Evolutionary conservation across 1,140 invertebrate genomes (phyloP), one percentile per base, ranked within the genome.

Genomic region (Oppia nitens): DNA sequence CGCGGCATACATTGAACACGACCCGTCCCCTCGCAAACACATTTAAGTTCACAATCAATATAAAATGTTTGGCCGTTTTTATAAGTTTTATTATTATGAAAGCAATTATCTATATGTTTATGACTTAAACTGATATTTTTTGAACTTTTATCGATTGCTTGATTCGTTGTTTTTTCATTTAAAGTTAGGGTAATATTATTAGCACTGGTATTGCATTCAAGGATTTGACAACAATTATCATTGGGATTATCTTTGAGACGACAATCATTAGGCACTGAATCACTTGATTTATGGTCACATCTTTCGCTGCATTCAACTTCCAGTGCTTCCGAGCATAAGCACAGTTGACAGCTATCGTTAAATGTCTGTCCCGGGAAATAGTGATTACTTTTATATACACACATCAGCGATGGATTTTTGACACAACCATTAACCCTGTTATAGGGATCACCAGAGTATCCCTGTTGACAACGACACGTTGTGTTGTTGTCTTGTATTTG

Each of bases 381-480:
- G 6, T 17, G 17, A 29, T 49, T 57, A 32, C 12, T 40, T 9
- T 57, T 12, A 50, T 48, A 57, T 3, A 20, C 4, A 23, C 56
- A 60, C 25, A 2, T 25, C n/a, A 27, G 52, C 20, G 21, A 20
- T 47, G 21, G 59, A 50, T 63, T 66, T 61, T 49, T 40, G 24
- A 32, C 47, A 61, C 70, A 71, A 48, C 71, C 70, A 21, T 57
- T 60, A 17, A 61, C 48, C 14, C 60, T 57, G 62, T 73, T 68
- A 26, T 69, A 67, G n/a, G 71, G 70, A 61, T 73, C 65, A 23
- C 72, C 70, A 69, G 60, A 53, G 59, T 63, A 71, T 9, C 70
- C 70, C 17, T 68, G 65, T 20, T 64, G 63, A 64, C 72, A 73
- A 3, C 66, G 66, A 60, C 72, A 73, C 53, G 47, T 61, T 2